Conservation (phyloP, 2,888 invertebrate genomes). For the Neoitamus cyanurus region DNA sequence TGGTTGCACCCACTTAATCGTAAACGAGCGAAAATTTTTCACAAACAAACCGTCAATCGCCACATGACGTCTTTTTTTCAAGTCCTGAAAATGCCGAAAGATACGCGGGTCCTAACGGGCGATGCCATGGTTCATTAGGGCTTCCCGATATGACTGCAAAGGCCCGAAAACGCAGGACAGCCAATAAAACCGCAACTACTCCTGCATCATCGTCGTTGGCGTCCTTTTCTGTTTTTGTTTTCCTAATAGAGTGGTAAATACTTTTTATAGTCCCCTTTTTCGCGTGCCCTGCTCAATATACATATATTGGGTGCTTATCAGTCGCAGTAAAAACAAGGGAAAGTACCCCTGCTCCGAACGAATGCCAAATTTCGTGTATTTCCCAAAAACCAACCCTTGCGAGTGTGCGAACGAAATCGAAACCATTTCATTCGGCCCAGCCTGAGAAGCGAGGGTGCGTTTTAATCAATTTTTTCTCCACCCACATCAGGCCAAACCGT, state of each 20-base stretch:
- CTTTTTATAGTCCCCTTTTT: background rate
- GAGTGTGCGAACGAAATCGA: background rate
- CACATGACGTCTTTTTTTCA: constrained; percentile 21
- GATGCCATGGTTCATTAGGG: background rate
- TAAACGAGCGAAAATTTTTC: constrained; percentile 35
- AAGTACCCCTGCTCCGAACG: background rate
- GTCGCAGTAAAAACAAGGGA: background rate
- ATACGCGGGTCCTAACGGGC: background rate
- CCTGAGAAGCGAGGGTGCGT: background rate
- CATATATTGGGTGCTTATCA: background rate
- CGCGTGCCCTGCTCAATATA: background rate
- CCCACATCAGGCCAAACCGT: background rate
- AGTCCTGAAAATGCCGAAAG: background rate
- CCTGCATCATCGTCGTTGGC: background rate
- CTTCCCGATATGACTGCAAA: background rate
- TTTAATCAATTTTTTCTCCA: constrained; percentile 30
- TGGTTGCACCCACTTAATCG: constrained; percentile 36
- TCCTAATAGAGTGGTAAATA: constrained; percentile 28
- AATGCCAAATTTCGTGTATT: background rate
- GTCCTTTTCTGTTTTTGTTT: background rate
- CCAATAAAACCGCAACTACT: constrained; percentile 23
- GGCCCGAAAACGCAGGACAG: background rate
- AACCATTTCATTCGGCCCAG: background rate
- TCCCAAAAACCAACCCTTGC: background rate
- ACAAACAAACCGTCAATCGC: constrained; percentile 24